These are phyloP conservation scores for Saccopteryx leptura DNA, from an alignment of 2,113 vertebrate species.

Conservation along the genomic window DNA sequence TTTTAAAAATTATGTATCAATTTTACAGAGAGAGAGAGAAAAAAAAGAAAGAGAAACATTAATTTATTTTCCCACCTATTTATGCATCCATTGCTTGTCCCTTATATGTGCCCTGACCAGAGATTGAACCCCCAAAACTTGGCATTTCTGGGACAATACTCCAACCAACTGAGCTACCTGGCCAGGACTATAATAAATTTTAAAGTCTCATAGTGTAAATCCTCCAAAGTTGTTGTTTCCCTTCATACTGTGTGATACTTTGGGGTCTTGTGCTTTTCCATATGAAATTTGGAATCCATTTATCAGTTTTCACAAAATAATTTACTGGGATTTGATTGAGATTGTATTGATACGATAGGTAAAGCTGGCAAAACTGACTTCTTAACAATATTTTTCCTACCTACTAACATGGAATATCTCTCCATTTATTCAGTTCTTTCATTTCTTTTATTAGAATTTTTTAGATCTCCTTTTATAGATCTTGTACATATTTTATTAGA, in stretches of 20 bases:
- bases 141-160: too few species aligned
- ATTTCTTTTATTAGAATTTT: neutral
- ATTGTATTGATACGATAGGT: neutral
- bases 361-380: neutral
- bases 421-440: neutral
- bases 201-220: neutral
- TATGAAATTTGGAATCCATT: neutral
- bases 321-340: neutral
- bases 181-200: neutral
- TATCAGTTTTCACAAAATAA: neutral
- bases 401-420: neutral
- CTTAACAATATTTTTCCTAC: neutral
- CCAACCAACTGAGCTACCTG: too few species aligned
- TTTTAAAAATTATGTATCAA: too few species aligned
- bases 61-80: too few species aligned
- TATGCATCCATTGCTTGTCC: too few species aligned
- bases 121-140: too few species aligned
- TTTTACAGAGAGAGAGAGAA: too few species aligned
- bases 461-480: neutral
- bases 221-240: neutral
- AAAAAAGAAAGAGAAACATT: too few species aligned
- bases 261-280: neutral
- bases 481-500: neutral
- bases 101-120: too few species aligned
- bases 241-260: neutral